Conservation (phyloP, 2,888 invertebrate genomes). For the Gasteruption jaculator region DNA sequence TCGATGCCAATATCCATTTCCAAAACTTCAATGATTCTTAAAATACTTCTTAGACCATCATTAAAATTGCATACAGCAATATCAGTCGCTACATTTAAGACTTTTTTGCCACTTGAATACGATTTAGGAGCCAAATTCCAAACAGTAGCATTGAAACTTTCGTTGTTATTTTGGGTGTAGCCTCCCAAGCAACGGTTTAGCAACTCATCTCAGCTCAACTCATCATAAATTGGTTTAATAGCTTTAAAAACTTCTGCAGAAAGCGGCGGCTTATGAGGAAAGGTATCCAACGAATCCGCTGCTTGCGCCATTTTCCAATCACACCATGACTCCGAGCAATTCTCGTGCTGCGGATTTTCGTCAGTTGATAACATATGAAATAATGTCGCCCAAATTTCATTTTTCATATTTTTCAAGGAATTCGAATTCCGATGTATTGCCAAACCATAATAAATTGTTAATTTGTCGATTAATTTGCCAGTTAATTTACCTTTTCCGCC, state of each 20-base stretch:
- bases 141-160: slow-evolving; percentile 17
- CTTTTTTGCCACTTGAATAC: slow-evolving; percentile 15
- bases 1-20: slow-evolving; percentile 6
- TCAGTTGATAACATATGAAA: slow-evolving; percentile 22
- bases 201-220: slow-evolving; percentile 16
- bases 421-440: slow-evolving; percentile 19
- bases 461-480: slow-evolving; percentile 19
- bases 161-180: slow-evolving; percentile 22
- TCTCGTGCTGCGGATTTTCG: slow-evolving; percentile 20
- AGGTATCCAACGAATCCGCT: slow-evolving; percentile 9
- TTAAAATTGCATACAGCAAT: slow-evolving; percentile 14
- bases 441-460: slow-evolving; percentile 22
- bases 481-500: slow-evolving; percentile 19
- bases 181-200: slow-evolving; percentile 21
- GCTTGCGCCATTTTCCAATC: slow-evolving; percentile 19
- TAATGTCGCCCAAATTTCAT: slow-evolving; percentile 22
- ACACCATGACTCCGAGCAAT: slow-evolving; percentile 23
- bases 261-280: slow-evolving; percentile 14
- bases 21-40: slow-evolving; percentile 9
- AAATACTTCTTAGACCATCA: slow-evolving; percentile 2
- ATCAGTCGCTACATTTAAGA: slow-evolving; percentile 18
- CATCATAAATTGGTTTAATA: slow-evolving; percentile 23
- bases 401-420: slow-evolving; percentile 18
- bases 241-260: slow-evolving; percentile 19
- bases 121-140: slow-evolving; percentile 21